Conservation (phyloP, 2,888 invertebrate species). For the Drosophila maculinotata region DNA sequence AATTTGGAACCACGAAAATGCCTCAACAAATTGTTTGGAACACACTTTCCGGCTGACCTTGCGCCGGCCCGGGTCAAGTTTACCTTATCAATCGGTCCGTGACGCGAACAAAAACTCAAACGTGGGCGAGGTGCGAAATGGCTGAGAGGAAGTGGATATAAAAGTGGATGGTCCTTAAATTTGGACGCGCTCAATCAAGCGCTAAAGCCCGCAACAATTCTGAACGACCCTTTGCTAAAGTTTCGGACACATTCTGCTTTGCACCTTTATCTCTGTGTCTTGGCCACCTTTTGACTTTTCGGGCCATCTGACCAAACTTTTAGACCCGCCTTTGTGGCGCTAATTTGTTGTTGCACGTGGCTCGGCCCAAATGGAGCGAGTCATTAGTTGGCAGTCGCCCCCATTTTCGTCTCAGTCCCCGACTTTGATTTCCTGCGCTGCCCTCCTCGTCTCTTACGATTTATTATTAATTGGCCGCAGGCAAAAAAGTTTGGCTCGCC, state of each 20-base stretch:
- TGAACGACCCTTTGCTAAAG: conserved; percentile 44
- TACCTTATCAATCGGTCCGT: conserved; percentile 70
- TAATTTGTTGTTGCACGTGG: conserved; percentile 79
- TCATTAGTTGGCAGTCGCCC: conserved; percentile 58
- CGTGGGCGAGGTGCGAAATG: conserved; percentile 11
- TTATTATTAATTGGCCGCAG: conserved; percentile 74
- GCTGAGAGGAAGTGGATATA: background rate
- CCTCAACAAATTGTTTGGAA: conserved; percentile 31
- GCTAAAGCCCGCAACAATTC: conserved; percentile 52
- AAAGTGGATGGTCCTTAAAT: conserved; percentile 21
- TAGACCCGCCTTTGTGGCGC: conserved; percentile 51
- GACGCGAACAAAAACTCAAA: conserved; percentile 13
- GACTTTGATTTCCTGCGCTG: conserved; percentile 45
- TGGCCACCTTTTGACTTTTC: conserved; percentile 63
- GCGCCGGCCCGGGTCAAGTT: conserved; percentile 34
- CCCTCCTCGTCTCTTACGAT: conserved; percentile 44
- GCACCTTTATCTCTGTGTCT: conserved; percentile 46
- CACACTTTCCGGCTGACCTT: conserved; percentile 20
- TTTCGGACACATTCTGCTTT: conserved; percentile 24
- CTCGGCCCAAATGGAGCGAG: conserved; percentile 58
- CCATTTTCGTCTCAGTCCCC: background rate
- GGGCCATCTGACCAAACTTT: conserved; percentile 56
- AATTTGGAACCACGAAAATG: conserved; percentile 52
- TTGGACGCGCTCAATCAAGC: conserved; percentile 70
- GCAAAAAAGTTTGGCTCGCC: conserved; percentile 54